phyloP scores from a whole-genome alignment of 2,113 vertebrate genomes.

The Myotis brandtii region DNA sequence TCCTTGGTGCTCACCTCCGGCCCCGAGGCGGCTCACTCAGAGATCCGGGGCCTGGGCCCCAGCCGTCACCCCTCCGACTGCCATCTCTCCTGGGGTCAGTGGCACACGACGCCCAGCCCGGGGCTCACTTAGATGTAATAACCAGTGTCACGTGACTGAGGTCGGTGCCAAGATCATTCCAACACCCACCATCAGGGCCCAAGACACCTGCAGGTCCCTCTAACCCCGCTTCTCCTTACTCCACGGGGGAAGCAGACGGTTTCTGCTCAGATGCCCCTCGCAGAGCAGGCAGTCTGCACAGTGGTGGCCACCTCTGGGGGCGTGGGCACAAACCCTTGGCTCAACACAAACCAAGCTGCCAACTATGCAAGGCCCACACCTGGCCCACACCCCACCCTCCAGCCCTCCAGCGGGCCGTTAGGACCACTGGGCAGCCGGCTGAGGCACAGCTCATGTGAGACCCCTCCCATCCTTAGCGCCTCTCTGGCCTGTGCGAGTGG shows the following conservation, averaged over 20 bases:
- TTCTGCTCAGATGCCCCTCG: background rate
- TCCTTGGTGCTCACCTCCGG: background rate
- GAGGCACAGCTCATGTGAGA: background rate
- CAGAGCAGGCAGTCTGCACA: background rate
- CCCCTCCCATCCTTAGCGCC: background rate
- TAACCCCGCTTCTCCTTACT: background rate
- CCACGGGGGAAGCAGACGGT: background rate
- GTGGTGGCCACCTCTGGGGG: background rate
- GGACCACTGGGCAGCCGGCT: background rate
- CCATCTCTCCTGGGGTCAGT: background rate
- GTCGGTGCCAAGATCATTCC: background rate
- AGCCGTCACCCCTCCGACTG: background rate
- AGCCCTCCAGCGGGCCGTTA: background rate
- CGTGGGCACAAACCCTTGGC: background rate
- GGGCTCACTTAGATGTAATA: background rate
- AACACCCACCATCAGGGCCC: background rate
- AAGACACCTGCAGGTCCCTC: background rate
- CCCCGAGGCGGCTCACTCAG: background rate
- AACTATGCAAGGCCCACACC: slow-evolving; percentile 42
- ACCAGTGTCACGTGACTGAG: background rate
- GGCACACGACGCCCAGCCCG: background rate
- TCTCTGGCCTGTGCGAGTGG: background rate
- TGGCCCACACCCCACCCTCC: background rate
- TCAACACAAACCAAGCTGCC: background rate
- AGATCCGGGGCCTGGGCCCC: background rate